Evolutionary conservation across 2,113 vertebrate genomes (phyloP).

Genomic region (Macroglossus sobrinus): DNA sequence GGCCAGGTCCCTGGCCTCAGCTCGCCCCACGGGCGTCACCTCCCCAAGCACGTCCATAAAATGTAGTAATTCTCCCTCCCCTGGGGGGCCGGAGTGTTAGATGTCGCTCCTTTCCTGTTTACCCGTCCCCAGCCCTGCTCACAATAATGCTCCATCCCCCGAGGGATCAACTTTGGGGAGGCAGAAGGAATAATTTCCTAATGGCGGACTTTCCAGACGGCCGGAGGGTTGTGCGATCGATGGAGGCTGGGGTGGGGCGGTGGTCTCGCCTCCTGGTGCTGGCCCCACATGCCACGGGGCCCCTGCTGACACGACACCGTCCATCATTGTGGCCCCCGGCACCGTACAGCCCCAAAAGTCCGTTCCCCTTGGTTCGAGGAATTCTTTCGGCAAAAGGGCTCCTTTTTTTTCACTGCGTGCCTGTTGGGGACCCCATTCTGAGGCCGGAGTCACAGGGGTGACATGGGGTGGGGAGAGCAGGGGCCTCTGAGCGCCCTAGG

Average conservation of each 20-base stretch:
- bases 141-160: background rate
- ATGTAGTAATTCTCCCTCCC: background rate
- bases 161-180: background rate
- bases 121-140: rapidly evolving
- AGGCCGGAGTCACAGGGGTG: background rate
- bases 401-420: background rate
- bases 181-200: background rate
- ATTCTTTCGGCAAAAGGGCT: background rate
- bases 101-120: background rate
- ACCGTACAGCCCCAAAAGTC: background rate
- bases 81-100: background rate
- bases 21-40: background rate
- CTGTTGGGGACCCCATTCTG: background rate
- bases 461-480: rapidly evolving
- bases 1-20: background rate
- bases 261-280: background rate
- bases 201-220: background rate
- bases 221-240: background rate
- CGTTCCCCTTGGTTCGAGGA: background rate
- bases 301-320: rapidly evolving
- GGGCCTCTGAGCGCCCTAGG: background rate
- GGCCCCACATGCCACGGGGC: background rate
- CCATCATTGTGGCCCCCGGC: background rate
- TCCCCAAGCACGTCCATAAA: background rate
- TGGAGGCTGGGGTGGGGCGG: background rate